Evolutionary conservation across 2,888 invertebrate species (phyloP).

Genomic region (Oxyscelio sp.): DNA sequence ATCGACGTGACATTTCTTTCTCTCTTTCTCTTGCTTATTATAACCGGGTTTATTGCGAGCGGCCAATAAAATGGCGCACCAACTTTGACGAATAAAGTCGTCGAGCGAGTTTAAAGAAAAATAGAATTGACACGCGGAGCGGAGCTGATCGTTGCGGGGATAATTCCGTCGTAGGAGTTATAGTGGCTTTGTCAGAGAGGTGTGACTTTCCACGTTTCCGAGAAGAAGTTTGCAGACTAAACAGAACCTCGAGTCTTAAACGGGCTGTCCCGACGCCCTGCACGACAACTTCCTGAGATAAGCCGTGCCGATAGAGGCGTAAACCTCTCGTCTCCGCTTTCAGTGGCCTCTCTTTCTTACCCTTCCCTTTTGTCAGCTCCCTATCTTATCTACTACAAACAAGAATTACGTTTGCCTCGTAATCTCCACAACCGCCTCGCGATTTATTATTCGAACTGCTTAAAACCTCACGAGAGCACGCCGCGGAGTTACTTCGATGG

Average conservation of each 20-base stretch:
- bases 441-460: conserved; percentile 84
- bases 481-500: conserved; percentile 38
- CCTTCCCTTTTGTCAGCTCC: conserved; percentile 61
- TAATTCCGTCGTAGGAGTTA: conserved; percentile 65
- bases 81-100: conserved; percentile 66
- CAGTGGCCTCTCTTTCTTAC: conserved; percentile 55
- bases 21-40: conserved; percentile 2
- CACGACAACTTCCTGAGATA: conserved; percentile 87
- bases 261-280: conserved; percentile 84
- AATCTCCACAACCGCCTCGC: conserved; percentile 82
- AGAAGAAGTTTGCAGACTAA: conserved; percentile 85
- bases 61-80: conserved; percentile 17
- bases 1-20: not conserved
- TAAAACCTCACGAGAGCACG: conserved; percentile 73
- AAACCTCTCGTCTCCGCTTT: conserved; percentile 78
- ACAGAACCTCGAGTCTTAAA: conserved; percentile 84
- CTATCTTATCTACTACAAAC: conserved; percentile 88
- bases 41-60: conserved; percentile 16
- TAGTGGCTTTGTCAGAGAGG: conserved; percentile 76
- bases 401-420: conserved; percentile 87
- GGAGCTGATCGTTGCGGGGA: conserved; percentile 56
- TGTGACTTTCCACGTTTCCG: conserved; percentile 85
- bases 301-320: conserved; percentile 86
- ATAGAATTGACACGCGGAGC: conserved; percentile 57
- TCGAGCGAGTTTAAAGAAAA: conserved; percentile 55